Percentiles rank a stretch among this genome's conserved stretches.
Evolutionary conservation across 2,113 vertebrate genomes (phyloP).

Genomic region (Forbesichthys papilliferus): DNA sequence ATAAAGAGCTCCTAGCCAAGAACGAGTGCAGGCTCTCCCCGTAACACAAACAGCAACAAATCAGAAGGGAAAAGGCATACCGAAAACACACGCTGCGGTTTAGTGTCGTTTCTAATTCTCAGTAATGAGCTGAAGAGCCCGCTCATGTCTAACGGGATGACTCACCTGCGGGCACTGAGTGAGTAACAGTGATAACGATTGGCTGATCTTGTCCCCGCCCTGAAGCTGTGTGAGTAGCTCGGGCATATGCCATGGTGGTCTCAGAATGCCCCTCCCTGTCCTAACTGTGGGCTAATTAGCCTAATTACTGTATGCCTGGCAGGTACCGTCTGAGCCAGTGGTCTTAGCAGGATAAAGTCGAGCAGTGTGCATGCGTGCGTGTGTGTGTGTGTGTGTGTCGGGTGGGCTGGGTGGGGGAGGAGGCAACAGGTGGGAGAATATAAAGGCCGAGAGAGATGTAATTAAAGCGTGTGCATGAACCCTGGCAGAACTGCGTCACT

Average conservation of each 20-base stretch:
- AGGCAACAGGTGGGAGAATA: slow-evolving; percentile 71
- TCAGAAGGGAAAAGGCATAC: slow-evolving; percentile 14
- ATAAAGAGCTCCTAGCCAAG: slow-evolving; percentile 45
- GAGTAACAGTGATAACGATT: slow-evolving; percentile 61
- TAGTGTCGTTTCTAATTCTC: slow-evolving; percentile 21
- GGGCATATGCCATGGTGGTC: slow-evolving; percentile 67
- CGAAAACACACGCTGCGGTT: slow-evolving; percentile 10
- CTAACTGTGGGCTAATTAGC: slow-evolving; percentile 67
- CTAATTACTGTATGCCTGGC: slow-evolving; percentile 63
- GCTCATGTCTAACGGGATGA: slow-evolving; percentile 28
- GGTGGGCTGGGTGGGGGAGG: slow-evolving; percentile 30
- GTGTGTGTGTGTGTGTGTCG: slow-evolving; percentile 8
- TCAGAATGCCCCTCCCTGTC: slow-evolving; percentile 35
- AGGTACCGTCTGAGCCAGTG: slow-evolving; percentile 57
- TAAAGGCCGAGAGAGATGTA: slow-evolving; percentile 54
- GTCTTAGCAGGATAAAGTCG: slow-evolving; percentile 34
- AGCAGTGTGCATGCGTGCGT: slow-evolving; percentile 3
- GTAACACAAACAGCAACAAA: neutral
- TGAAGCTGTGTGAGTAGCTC: slow-evolving; percentile 35
- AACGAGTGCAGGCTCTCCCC: slow-evolving; percentile 39
- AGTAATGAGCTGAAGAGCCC: slow-evolving; percentile 40
- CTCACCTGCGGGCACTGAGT: slow-evolving; percentile 56
- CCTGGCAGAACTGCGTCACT: slow-evolving; percentile 20
- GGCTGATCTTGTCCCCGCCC: slow-evolving; percentile 55
- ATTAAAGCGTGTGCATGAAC: slow-evolving; percentile 53